Base-by-base conservation (phyloP, 2,797 vertebrate species). In the Antrozous pallidus region DNA sequence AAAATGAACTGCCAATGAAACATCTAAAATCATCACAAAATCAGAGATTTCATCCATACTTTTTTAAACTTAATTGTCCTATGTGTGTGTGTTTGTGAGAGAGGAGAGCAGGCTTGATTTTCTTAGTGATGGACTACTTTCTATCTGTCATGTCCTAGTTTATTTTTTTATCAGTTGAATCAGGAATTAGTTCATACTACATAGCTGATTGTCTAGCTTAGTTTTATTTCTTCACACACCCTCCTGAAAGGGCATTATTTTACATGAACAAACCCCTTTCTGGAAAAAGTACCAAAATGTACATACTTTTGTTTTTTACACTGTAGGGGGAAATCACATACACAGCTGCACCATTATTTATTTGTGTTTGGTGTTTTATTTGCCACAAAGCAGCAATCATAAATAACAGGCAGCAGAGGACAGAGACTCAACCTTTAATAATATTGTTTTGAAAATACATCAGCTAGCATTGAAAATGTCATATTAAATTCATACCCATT, bases 401-500 rank as follows among this genome's bases (percentile, higher is more conserved):
- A 94, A 97, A 97, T 73, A 96, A 91, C 33, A 78, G 49, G 24
- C 47, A 26, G 24, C 61, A 61, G 88, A 69, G 22, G 86, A 77
- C 63, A 63, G 75, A 77, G 74, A 94, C 84, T 94, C 95, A 94
- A 94, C 67, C 67, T 96, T 97, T 90, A 96, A 97, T 56, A 97
- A 38, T 95, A 97, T 69, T 18, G 18, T 95, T 97, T 94, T 90
- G 54, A 71, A 85, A 96, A 95, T 95, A 78, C 61, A 93, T 96
- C 84, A 95, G 42, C 81, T 90, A 81, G 28, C 63, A 94, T 49
- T 89, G 93, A 97, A 74, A 42, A 74, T 70, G 89, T 85, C 58
- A 88, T 92, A 94, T 91, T 91, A 97, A 98, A 97, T 93, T 42
- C 73, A 85, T 88, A 96, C 75, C 45, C 73, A 96, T 95, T 91